Evolutionary conservation across 2,888 invertebrate genomes (phyloP).

Genomic region (Galeruca laticollis): DNA sequence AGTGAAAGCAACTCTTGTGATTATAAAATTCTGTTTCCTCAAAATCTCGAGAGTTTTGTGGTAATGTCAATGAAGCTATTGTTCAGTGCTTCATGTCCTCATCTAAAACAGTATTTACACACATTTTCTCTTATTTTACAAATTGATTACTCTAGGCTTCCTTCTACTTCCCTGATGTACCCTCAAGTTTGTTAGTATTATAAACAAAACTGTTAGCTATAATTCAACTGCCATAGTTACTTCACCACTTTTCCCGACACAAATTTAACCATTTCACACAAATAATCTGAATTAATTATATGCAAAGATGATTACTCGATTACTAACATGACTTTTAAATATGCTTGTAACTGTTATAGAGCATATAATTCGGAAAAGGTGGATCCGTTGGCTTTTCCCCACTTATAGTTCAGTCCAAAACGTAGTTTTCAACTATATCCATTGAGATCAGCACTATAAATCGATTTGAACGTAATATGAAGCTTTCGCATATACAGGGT

Average conservation of each 20-base stretch:
- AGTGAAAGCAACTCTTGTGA: too few species aligned
- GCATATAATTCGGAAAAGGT: neutral
- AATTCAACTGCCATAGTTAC: conserved; percentile 10
- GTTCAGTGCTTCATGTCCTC: neutral
- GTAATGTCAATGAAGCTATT: neutral
- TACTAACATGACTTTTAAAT: conserved; percentile 16
- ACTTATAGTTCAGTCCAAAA: too few species aligned
- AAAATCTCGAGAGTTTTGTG: neutral
- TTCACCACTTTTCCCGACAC: neutral
- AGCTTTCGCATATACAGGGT: too few species aligned
- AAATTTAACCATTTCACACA: neutral
- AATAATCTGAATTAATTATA: conserved; percentile 14
- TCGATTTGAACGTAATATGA: too few species aligned
- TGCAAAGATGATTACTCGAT: conserved; percentile 10
- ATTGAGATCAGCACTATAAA: too few species aligned
- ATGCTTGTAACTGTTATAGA: neutral
- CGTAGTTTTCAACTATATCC: too few species aligned
- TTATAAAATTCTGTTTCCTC: too few species aligned
- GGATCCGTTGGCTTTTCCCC: neutral
- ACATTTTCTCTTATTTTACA: neutral
- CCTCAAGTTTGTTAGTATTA: neutral
- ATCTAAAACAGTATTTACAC: neutral
- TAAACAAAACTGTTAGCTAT: conserved; percentile 9
- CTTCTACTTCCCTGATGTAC: neutral
- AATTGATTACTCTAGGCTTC: neutral